These are phyloP conservation scores for Alexandromys oeconomus DNA, from an alignment of 2,797 vertebrate genomes.

Conservation along the genomic window DNA sequence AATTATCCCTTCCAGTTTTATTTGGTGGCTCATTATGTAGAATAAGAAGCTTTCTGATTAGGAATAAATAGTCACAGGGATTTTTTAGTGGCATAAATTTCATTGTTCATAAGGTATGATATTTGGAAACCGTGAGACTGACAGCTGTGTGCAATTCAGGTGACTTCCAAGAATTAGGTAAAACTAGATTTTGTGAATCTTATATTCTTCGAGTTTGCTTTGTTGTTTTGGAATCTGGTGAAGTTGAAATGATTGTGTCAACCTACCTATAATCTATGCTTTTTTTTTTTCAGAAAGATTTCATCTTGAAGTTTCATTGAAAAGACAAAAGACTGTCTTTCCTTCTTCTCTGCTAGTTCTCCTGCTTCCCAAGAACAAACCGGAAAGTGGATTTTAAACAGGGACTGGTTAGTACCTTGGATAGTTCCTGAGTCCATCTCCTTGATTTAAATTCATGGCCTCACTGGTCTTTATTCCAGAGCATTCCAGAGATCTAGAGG, in stretches of 20 bases:
- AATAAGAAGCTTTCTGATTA: conserved; percentile 4
- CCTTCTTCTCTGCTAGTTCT: neutral
- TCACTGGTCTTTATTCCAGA: neutral
- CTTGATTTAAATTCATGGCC: neutral
- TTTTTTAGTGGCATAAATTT: neutral
- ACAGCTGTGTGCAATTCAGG: neutral
- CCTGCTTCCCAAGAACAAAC: neutral
- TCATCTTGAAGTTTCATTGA: neutral
- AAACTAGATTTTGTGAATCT: neutral
- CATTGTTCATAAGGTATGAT: neutral
- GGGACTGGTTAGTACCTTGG: conserved; percentile 78
- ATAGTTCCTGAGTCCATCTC: conserved; percentile 75
- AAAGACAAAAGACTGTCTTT: neutral
- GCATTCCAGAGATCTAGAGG: neutral
- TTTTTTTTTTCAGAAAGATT: neutral
- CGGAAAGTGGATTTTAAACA: neutral
- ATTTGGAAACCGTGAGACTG: conserved; percentile 5
- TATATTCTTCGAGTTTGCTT: neutral
- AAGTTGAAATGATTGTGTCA: neutral
- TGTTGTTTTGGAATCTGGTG: neutral
- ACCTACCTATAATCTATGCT: neutral
- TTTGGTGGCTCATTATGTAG: neutral
- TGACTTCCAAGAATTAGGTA: neutral
- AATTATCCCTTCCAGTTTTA: neutral
- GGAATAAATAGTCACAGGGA: neutral